Evolutionary conservation across 2,113 vertebrate genomes (phyloP).

Genomic region (Felis chaus): DNA sequence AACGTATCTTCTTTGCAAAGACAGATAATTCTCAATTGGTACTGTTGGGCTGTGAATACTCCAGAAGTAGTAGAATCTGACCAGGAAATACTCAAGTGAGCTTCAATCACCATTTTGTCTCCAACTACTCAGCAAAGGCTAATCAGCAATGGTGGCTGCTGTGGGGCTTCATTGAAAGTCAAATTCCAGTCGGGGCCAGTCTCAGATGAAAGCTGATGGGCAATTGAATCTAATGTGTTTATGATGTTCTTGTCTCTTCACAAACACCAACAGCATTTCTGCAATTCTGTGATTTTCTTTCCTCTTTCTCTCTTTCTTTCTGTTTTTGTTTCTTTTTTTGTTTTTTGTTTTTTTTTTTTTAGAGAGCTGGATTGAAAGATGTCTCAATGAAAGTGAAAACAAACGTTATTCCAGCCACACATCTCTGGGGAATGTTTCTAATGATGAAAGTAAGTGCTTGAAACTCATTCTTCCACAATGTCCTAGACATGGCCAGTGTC

Average conservation of each 20-base stretch:
- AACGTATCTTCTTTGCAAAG: not conserved
- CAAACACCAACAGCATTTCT: constrained; percentile 24
- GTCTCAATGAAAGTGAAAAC: constrained; percentile 98
- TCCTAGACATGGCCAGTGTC: not conserved
- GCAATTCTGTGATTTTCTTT: constrained; percentile 36
- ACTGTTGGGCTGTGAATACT: not conserved
- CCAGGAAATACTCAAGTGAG: not conserved
- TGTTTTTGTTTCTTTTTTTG: not conserved
- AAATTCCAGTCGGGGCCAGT: not conserved
- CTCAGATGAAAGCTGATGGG: not conserved
- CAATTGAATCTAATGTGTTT: not conserved
- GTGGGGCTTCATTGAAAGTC: fast-evolving
- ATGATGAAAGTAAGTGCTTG: constrained; percentile 97
- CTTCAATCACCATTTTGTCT: not conserved
- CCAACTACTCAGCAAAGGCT: not conserved
- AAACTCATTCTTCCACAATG: not conserved
- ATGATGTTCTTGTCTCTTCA: constrained; percentile 29
- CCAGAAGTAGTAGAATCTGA: constrained; percentile 22
- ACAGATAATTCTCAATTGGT: not conserved
- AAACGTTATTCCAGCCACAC: constrained; percentile 97
- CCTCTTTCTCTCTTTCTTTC: constrained; percentile 63
- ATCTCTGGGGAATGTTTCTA: constrained; percentile 97
- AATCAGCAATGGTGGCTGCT: fast-evolving
- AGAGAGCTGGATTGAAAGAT: constrained; percentile 99
- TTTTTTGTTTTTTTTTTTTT: constrained; percentile 80